A percentile compares a stretch with the other conserved stretches of the same genome.
Conservation (phyloP, 2,888 invertebrate genomes). For the Plagodis dolabraria region DNA sequence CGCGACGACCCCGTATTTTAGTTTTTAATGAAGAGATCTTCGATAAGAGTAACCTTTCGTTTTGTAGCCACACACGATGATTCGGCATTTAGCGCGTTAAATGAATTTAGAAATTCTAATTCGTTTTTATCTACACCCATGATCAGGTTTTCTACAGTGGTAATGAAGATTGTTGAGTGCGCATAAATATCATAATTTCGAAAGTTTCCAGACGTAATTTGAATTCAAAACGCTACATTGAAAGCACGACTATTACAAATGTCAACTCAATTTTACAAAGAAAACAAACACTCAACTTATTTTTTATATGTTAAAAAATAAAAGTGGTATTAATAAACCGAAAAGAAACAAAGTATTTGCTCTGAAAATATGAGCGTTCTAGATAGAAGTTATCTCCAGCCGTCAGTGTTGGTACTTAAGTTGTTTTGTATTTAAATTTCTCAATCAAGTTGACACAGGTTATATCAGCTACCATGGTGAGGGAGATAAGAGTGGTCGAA, state of each 20-base stretch:
- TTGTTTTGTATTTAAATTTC: constrained; percentile 73
- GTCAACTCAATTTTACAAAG: neutral
- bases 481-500: constrained; percentile 71
- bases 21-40: constrained; percentile 63
- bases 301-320: neutral
- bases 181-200: constrained; percentile 21
- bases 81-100: constrained; percentile 38
- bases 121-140: constrained; percentile 32
- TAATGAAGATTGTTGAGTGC: constrained; percentile 11
- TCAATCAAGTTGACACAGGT: constrained; percentile 65
- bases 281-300: neutral
- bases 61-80: constrained; percentile 62
- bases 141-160: constrained; percentile 19
- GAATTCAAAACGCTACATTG: neutral
- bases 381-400: constrained; percentile 38
- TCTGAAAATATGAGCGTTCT: constrained; percentile 35
- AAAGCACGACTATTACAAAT: neutral
- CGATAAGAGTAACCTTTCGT: constrained; percentile 53
- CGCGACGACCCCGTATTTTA: constrained; percentile 51
- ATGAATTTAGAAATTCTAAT: constrained; percentile 42
- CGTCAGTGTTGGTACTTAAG: constrained; percentile 39
- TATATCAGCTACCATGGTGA: constrained; percentile 74
- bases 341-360: constrained; percentile 16
- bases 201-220: constrained; percentile 5
- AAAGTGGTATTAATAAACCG: neutral